Evolutionary conservation across 2,113 vertebrate species (phyloP).

Genomic region (Eolophus roseicapilla): DNA sequence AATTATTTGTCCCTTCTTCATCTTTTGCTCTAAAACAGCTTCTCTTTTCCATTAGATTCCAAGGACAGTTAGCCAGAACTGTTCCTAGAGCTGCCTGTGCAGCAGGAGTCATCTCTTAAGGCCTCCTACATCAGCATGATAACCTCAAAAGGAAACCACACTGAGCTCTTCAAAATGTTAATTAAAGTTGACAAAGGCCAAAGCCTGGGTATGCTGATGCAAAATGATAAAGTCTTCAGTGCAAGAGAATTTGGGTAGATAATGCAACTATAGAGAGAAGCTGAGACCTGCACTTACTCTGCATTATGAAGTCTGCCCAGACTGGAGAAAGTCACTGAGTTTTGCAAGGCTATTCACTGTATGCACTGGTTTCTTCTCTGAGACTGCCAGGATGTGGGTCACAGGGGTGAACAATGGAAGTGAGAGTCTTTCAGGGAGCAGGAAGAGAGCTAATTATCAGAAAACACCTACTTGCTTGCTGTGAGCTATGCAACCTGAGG

Average conservation of each 20-base stretch:
- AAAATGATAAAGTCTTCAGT: neutral
- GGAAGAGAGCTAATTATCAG: neutral
- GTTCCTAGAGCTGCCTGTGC: neutral
- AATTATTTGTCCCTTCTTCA: neutral
- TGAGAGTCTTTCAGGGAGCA: neutral
- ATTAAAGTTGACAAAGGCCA: conserved; percentile 21
- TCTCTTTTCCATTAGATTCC: neutral
- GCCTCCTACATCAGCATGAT: neutral
- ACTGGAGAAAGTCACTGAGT: neutral
- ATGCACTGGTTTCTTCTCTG: neutral
- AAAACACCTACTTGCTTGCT: neutral
- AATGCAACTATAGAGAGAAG: neutral
- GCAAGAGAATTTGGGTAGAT: conserved; percentile 10
- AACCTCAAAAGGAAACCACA: neutral
- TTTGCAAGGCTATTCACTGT: neutral
- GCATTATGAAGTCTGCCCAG: neutral
- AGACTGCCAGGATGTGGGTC: neutral
- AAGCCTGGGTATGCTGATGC: neutral
- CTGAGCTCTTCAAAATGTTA: conserved; percentile 32
- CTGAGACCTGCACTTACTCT: neutral
- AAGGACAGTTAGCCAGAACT: neutral
- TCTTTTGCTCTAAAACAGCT: neutral
- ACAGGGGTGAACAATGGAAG: neutral
- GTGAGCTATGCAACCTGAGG: neutral
- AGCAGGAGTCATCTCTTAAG: neutral